Conservation (phyloP, 2,888 invertebrate genomes). For the Rhagium mordax region DNA sequence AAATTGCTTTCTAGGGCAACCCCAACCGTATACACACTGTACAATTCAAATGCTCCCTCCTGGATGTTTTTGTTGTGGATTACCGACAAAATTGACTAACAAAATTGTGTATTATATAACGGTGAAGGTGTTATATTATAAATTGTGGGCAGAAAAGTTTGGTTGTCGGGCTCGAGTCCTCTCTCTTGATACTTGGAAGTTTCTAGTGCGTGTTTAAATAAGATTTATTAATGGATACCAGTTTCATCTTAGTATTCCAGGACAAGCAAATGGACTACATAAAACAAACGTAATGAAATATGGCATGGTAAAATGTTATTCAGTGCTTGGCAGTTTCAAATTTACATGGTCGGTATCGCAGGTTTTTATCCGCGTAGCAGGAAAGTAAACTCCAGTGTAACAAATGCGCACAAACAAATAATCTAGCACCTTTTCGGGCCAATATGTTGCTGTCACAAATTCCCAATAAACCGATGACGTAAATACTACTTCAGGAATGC, state of each 20-base stretch:
- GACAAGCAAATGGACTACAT: slow-evolving; percentile 44
- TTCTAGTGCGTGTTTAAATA: slow-evolving; percentile 40
- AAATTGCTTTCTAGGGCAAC: too few relatives aligned
- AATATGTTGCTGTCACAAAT: too few relatives aligned
- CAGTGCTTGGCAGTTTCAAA: slow-evolving; percentile 41
- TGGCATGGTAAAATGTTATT: slow-evolving; percentile 38
- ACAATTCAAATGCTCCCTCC: too few relatives aligned
- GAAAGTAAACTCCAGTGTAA: not conserved
- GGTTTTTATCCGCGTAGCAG: not conserved
- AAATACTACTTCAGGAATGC: too few relatives aligned
- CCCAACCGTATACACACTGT: too few relatives aligned
- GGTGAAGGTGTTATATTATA: not conserved
- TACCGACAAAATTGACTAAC: not conserved
- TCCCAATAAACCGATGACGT: too few relatives aligned
- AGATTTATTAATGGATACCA: slow-evolving; percentile 45
- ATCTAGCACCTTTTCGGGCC: too few relatives aligned
- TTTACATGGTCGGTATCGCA: slow-evolving; percentile 34
- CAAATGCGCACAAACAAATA: not conserved
- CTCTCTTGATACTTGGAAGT: slow-evolving; percentile 8
- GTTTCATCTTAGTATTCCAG: slow-evolving; percentile 37
- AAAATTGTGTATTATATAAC: not conserved
- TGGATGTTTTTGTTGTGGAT: too few relatives aligned
- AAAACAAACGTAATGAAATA: slow-evolving; percentile 46
- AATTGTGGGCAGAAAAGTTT: slow-evolving; percentile 10
- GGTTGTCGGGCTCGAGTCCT: slow-evolving; percentile 4